Percentiles rank a stretch among this genome's conserved stretches.
These are phyloP conservation scores for Eurystomus gularis DNA, from an alignment of 2,113 vertebrate genomes.

Conservation along the genomic window DNA sequence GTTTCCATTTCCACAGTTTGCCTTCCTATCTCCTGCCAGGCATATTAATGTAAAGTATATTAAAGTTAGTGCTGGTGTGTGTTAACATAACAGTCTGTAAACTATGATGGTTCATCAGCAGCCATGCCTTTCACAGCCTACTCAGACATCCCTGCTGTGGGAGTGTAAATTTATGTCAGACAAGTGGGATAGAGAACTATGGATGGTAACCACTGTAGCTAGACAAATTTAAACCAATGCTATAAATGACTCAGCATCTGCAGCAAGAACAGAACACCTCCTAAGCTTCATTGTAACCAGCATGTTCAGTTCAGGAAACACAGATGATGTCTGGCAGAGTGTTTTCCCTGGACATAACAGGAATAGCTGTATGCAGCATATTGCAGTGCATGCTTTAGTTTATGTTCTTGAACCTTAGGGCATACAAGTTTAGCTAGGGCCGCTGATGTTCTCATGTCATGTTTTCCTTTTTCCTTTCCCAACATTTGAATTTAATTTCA, in stretches of 20 bases:
- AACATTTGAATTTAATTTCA: not conserved
- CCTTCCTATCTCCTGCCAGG: slow-evolving; percentile 5
- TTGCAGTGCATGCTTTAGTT: not conserved
- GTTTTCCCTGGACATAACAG: not conserved
- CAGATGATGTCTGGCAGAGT: not conserved
- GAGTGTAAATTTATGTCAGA: slow-evolving; percentile 51
- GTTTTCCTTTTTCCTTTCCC: not conserved
- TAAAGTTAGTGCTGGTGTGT: slow-evolving; percentile 39
- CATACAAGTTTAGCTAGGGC: not conserved
- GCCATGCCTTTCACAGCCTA: slow-evolving; percentile 18
- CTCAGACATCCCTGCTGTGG: slow-evolving; percentile 13
- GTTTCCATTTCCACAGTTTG: slow-evolving; percentile 8
- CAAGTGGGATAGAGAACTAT: not conserved
- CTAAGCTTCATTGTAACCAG: not conserved
- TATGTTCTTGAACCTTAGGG: not conserved
- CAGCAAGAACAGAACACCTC: not conserved
- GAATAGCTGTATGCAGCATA: not conserved
- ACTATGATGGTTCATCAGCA: slow-evolving; percentile 13
- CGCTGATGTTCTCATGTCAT: not conserved
- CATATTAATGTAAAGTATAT: slow-evolving; percentile 22
- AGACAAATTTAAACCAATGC: not conserved
- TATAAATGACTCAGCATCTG: slow-evolving; percentile 28
- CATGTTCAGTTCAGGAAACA: not conserved
- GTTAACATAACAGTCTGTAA: slow-evolving; percentile 19
- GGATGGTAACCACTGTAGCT: not conserved